Evolutionary conservation across 2,113 vertebrate genomes (phyloP).

Genomic region (Prunella fulvescens): DNA sequence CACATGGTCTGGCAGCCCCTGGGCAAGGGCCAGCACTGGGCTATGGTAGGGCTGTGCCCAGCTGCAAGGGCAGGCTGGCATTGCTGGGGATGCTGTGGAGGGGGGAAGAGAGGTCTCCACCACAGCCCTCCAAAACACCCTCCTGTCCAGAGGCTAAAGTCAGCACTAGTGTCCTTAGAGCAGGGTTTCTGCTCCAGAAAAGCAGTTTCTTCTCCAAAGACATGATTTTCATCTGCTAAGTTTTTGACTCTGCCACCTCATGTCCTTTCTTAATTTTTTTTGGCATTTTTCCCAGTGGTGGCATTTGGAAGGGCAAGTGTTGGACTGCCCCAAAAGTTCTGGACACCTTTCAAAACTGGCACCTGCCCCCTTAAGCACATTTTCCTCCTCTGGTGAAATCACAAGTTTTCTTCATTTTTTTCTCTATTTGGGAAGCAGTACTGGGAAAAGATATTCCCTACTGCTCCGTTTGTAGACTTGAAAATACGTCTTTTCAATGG

Average conservation of each 20-base stretch:
- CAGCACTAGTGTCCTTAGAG: neutral
- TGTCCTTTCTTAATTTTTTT: neutral
- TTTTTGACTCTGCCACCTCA: neutral
- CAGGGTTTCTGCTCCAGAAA: neutral
- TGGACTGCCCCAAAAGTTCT: neutral
- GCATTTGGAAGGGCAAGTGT: neutral
- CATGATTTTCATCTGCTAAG: neutral
- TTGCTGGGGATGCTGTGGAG: accelerated
- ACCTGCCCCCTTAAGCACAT: neutral
- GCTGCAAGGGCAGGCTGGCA: neutral
- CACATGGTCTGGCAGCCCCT: neutral
- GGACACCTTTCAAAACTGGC: neutral
- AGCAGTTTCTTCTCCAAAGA: neutral
- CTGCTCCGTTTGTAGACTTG: neutral
- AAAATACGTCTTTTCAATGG: neutral
- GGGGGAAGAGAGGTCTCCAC: accelerated
- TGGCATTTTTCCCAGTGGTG: neutral
- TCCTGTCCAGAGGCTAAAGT: neutral
- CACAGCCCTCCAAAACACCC: neutral
- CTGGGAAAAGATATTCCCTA: neutral
- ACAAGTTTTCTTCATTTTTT: neutral
- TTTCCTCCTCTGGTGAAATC: neutral
- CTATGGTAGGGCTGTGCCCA: neutral
- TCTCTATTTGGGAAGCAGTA: neutral
- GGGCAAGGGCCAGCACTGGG: neutral